A percentile compares a stretch with the other conserved stretches of the same genome.
Conservation (phyloP, 2,888 invertebrate species). For the Ochropacha duplaris region DNA sequence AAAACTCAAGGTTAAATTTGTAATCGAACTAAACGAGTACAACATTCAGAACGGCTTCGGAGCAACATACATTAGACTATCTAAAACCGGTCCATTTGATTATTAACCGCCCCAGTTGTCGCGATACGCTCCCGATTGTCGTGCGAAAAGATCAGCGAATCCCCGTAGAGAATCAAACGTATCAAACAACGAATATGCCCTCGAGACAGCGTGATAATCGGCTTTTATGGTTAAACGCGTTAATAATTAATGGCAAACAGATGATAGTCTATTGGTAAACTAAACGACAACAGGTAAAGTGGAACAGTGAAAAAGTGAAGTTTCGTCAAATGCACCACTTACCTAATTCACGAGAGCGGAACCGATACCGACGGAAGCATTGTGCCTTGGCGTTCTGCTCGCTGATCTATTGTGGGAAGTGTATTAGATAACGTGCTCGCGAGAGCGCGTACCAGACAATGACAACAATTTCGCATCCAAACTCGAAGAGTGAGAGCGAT, state of each 20-base stretch:
- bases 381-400: slow-evolving; percentile 56
- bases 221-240: slow-evolving; percentile 61
- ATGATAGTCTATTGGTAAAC: slow-evolving; percentile 54
- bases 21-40: slow-evolving; percentile 43
- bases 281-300: slow-evolving; percentile 50
- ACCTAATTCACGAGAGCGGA: slow-evolving; percentile 80
- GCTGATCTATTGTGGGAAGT: slow-evolving; percentile 64
- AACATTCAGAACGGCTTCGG: slow-evolving; percentile 49
- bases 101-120: slow-evolving; percentile 76
- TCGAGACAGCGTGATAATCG: slow-evolving; percentile 62
- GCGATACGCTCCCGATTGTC: slow-evolving; percentile 73
- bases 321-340: slow-evolving; percentile 79
- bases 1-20: slow-evolving; percentile 30
- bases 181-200: slow-evolving; percentile 46
- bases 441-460: slow-evolving; percentile 70
- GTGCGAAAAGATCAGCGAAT: slow-evolving; percentile 70
- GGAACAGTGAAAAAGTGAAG: slow-evolving; percentile 75
- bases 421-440: slow-evolving; percentile 73
- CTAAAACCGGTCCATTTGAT: slow-evolving; percentile 65
- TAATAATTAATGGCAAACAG: slow-evolving; percentile 68
- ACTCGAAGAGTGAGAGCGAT: slow-evolving; percentile 65
- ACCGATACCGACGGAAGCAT: slow-evolving; percentile 72
- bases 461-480: slow-evolving; percentile 58
- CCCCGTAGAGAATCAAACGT: slow-evolving; percentile 51
- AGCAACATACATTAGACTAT: slow-evolving; percentile 42